Evolutionary conservation across 2,888 invertebrate genomes (phyloP).

Genomic region (Mimas tiliae): DNA sequence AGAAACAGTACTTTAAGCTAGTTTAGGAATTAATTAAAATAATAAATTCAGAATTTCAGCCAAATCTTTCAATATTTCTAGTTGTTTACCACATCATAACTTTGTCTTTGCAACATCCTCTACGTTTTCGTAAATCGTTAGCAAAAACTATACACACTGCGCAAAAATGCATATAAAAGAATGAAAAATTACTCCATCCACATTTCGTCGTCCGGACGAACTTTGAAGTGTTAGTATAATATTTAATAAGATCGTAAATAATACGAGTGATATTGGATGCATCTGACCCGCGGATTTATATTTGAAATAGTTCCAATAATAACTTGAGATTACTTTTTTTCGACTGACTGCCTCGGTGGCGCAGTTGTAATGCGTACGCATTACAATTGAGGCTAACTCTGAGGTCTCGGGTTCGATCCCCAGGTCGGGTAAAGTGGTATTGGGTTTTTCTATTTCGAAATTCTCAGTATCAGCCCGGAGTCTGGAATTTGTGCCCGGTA

Average conservation of each 20-base stretch:
- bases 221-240: slow-evolving; percentile 27
- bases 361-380: too few species aligned
- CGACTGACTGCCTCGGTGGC: too few species aligned
- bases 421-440: too few species aligned
- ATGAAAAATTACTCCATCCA: not conserved
- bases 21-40: too few species aligned
- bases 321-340: slow-evolving; percentile 9
- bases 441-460: too few species aligned
- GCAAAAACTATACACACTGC: not conserved
- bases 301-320: slow-evolving; percentile 18
- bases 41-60: too few species aligned
- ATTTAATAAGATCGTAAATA: slow-evolving; percentile 24
- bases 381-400: too few species aligned
- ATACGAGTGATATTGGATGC: not conserved
- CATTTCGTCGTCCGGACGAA: slow-evolving; percentile 1
- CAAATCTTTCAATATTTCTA: too few species aligned
- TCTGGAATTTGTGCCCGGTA: too few species aligned
- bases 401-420: too few species aligned
- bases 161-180: slow-evolving; percentile 7
- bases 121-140: not conserved
- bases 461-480: too few species aligned
- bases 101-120: not conserved
- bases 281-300: not conserved
- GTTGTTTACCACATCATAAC: not conserved
- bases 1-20: too few species aligned